A percentile compares a stretch with the other conserved stretches of the same genome.
phyloP scores from a whole-genome alignment of 2,888 invertebrate genomes.

The Cenopis cana region DNA sequence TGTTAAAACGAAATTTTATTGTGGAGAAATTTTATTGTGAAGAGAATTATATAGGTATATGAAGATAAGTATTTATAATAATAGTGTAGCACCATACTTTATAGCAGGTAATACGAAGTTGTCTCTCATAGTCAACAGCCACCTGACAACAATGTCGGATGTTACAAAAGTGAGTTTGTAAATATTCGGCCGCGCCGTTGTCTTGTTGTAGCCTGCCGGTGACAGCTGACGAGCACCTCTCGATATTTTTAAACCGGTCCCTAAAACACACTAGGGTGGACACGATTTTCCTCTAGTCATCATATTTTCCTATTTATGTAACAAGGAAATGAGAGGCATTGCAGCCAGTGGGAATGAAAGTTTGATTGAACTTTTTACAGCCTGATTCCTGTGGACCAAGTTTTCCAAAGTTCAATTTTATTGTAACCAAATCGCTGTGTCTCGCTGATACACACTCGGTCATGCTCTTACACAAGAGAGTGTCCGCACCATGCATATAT shows the following conservation, averaged over 20 bases:
- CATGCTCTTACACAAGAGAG: background rate
- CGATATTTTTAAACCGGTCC: background rate
- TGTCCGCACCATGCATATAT: background rate
- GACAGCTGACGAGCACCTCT: constrained; percentile 15
- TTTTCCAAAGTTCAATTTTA: no score
- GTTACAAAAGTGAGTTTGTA: background rate
- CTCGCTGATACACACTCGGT: background rate
- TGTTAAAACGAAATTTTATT: no score
- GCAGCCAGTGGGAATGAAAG: no score
- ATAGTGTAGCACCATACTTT: background rate
- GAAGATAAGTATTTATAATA: no score
- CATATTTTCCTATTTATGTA: no score
- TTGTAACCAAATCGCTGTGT: no score
- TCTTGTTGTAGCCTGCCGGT: background rate
- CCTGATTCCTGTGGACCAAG: no score
- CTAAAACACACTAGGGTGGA: background rate
- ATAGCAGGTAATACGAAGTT: background rate
- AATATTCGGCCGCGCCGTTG: background rate
- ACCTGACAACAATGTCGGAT: background rate
- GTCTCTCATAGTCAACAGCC: background rate
- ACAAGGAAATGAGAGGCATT: no score
- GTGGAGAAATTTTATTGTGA: no score
- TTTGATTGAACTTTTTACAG: no score
- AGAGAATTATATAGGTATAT: no score
- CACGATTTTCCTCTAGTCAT: background rate